Conservation (phyloP, 2,888 invertebrate genomes). For the Drosophila paramelanica region DNA sequence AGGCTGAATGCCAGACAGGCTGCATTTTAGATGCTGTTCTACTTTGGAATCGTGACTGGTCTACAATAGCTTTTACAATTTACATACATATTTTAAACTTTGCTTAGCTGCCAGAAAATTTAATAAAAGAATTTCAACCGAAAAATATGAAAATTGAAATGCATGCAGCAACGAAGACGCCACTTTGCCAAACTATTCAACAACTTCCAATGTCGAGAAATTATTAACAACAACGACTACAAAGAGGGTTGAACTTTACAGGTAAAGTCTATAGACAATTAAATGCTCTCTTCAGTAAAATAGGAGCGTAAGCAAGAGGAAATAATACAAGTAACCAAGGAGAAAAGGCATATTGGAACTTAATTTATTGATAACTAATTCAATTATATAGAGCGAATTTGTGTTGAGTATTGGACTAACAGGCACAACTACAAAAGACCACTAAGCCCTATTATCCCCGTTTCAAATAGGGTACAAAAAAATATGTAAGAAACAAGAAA, state of each 20-base stretch:
- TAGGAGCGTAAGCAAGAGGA: too few species aligned
- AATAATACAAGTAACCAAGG: too few species aligned
- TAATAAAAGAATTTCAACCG: conserved; percentile 45
- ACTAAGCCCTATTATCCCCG: neutral
- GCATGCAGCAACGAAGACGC: conserved; percentile 40
- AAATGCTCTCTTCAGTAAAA: neutral
- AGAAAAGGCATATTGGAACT: too few species aligned
- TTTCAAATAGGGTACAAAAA: neutral
- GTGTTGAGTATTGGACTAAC: too few species aligned
- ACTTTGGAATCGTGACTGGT: conserved; percentile 68
- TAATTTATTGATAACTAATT: too few species aligned
- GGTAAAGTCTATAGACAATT: too few species aligned
- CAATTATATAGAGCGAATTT: too few species aligned
- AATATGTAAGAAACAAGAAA: conserved; percentile 39
- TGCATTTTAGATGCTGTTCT: conserved; percentile 60
- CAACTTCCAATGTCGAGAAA: conserved; percentile 56
- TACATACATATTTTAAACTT: conserved; percentile 66
- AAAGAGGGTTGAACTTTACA: neutral
- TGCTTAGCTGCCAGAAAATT: conserved; percentile 54
- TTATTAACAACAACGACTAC: conserved; percentile 52
- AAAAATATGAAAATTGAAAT: conserved; percentile 60
- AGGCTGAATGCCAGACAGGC: conserved; percentile 33
- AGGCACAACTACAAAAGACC: too few species aligned
- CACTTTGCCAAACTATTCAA: conserved; percentile 51
- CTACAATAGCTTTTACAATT: conserved; percentile 59